Percentiles rank a stretch among this genome's conserved stretches.
These are phyloP conservation scores for Cistogaster globosa DNA, from an alignment of 2,888 invertebrate genomes.

Conservation along the genomic window DNA sequence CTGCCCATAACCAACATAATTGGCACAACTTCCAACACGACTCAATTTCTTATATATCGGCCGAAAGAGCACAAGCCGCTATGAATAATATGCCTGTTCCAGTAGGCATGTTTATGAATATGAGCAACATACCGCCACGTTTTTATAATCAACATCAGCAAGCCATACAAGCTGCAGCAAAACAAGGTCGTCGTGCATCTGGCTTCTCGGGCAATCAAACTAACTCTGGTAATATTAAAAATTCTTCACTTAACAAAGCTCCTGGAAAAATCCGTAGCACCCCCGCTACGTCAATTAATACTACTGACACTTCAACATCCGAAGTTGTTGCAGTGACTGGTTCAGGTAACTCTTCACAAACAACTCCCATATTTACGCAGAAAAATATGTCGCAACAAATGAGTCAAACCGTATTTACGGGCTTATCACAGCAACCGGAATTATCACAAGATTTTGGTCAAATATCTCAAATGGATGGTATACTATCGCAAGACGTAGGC, in stretches of 20 bases:
- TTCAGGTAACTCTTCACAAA: slow-evolving; percentile 57
- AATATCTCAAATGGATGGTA: slow-evolving; percentile 94
- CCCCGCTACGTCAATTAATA: slow-evolving; percentile 6
- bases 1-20: slow-evolving; percentile 58
- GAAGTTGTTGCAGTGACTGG: slow-evolving; percentile 12
- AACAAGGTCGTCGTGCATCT: slow-evolving; percentile 81
- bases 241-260: slow-evolving; percentile 37
- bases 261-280: slow-evolving; percentile 58
- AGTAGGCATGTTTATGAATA: slow-evolving; percentile 97
- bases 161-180: slow-evolving; percentile 84
- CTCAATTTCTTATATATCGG: slow-evolving; percentile 96
- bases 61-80: slow-evolving; percentile 89
- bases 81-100: slow-evolving; percentile 94
- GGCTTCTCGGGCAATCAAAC: slow-evolving; percentile 75
- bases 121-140: slow-evolving; percentile 90
- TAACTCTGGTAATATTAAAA: slow-evolving; percentile 47
- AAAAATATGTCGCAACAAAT: slow-evolving; percentile 89
- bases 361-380: slow-evolving; percentile 87
- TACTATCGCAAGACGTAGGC: slow-evolving; percentile 92
- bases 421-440: slow-evolving; percentile 86
- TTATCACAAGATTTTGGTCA: slow-evolving; percentile 83
- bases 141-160: slow-evolving; percentile 90
- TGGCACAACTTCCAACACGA: slow-evolving; percentile 87
- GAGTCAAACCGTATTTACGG: slow-evolving; percentile 87
- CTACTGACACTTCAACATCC: slow-evolving; percentile 18